Base-by-base conservation (phyloP, 2,888 invertebrate genomes). In the Eupithecia subfuscata region DNA sequence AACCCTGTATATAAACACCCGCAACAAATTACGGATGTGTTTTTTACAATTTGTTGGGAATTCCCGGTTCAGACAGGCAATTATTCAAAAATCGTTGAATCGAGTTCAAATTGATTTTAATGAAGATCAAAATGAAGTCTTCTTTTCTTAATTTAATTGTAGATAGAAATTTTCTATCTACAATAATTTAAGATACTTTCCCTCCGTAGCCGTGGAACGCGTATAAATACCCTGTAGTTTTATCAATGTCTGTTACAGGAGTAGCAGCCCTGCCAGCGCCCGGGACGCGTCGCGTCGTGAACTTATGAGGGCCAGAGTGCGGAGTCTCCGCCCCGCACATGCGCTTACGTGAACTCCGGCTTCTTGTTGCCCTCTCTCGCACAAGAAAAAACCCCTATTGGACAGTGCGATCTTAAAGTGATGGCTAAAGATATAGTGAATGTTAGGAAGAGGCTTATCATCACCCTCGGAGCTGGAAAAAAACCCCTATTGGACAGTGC, bases 241-340 rank as follows among this genome's bases (percentile, higher is more conserved):
- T 22, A 63, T 63, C 16, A 63, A 14, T 67, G 6, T 60, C 52
- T 40, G 12, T 40, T 70, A 14, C 67, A 76, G 75, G 75, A 60
- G 75, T 76, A 63, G 75, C 75, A 16, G 75, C 75, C 1, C 43
- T 76, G 4, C 75, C 75, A 0, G 67, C 73, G 25, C 2, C 75
- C 22, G 43, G 56, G 14, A 18, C 73, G 69, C 70, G 65, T 1
- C 72, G 56, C 67, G 8, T 73, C 67, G 8, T 73, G 12, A 45
- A 73, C 60, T 76, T 76, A 76, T 76, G 75, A 76, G 22, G 43
- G 5, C 37, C 22, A 22, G 67, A 18, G 37, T 30, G 65, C 65
- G 65, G 34, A 37, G 65, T 65, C 9, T 37, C 9, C 37, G 65
- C 37, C 65, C 37, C 37, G 34, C 37, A 16, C 65, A 37, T n/a